These are phyloP conservation scores for Leucophora obtusa DNA, from an alignment of 2,888 invertebrate genomes.

Conservation along the genomic window DNA sequence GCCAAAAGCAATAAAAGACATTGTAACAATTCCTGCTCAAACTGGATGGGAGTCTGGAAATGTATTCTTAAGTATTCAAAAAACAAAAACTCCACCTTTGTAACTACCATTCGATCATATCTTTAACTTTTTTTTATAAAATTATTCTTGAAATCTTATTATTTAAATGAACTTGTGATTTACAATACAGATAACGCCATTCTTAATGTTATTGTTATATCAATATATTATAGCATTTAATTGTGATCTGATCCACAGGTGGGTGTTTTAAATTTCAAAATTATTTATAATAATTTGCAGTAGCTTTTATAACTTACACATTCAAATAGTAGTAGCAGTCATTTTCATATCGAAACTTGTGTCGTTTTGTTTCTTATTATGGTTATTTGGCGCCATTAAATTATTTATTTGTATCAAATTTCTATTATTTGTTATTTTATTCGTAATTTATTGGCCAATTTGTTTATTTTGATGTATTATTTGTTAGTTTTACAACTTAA, in stretches of 20 bases:
- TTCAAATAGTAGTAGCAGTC: not conserved
- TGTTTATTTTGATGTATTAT: conserved; percentile 56
- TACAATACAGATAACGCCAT: conserved; percentile 39
- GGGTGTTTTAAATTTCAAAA: conserved; percentile 41
- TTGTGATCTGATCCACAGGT: conserved; percentile 35
- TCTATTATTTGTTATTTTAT: conserved; percentile 42
- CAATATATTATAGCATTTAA: conserved; percentile 37
- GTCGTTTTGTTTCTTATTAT: conserved; percentile 49
- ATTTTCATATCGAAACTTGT: conserved; percentile 25
- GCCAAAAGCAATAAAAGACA: conserved; percentile 38
- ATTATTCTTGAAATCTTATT: conserved; percentile 3
- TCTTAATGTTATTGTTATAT: conserved; percentile 36
- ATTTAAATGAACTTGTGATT: conserved; percentile 55
- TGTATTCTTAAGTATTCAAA: not conserved
- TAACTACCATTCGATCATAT: not conserved
- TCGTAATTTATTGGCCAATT: conserved; percentile 58
- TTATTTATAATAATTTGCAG: conserved; percentile 36
- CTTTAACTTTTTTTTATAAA: not conserved
- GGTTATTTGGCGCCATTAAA: conserved; percentile 57
- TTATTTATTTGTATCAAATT: conserved; percentile 57
- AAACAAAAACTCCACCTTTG: not conserved
- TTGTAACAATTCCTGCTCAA: conserved; percentile 21
- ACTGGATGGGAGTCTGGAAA: not conserved
- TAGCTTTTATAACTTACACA: conserved; percentile 9
- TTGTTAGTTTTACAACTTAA: conserved; percentile 55